These are phyloP conservation scores for Pitangus sulphuratus DNA, from an alignment of 2,797 vertebrate species.

Conservation along the genomic window DNA sequence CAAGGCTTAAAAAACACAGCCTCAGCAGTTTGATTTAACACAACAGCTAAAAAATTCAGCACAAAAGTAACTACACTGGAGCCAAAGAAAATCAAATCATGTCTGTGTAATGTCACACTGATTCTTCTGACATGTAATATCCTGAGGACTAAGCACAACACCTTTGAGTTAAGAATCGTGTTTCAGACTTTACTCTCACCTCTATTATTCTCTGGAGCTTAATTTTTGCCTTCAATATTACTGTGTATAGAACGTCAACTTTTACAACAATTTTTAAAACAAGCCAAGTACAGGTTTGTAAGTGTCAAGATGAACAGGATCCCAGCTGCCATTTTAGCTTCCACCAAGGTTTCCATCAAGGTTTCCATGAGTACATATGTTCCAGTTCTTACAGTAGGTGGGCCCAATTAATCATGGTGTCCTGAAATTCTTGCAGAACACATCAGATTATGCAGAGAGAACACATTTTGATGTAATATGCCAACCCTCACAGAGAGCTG, in stretches of 20 bases:
- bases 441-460: background rate
- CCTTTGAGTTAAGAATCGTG: rapidly evolving
- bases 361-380: background rate
- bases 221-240: background rate
- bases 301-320: background rate
- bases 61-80: background rate
- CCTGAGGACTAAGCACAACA: background rate
- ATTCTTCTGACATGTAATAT: background rate
- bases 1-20: background rate
- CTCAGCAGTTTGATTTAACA: background rate
- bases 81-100: background rate
- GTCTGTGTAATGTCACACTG: background rate
- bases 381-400: background rate
- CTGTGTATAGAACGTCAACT: background rate
- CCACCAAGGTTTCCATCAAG: background rate
- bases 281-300: background rate
- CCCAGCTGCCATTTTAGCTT: background rate
- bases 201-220: background rate
- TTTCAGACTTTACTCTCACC: background rate
- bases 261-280: background rate
- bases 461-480: background rate
- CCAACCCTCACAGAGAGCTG: background rate
- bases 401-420: background rate
- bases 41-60: background rate
- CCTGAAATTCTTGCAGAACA: background rate